These are phyloP conservation scores for Trichosurus vulpecula DNA, from an alignment of 2,797 vertebrate species.

Conservation along the genomic window DNA sequence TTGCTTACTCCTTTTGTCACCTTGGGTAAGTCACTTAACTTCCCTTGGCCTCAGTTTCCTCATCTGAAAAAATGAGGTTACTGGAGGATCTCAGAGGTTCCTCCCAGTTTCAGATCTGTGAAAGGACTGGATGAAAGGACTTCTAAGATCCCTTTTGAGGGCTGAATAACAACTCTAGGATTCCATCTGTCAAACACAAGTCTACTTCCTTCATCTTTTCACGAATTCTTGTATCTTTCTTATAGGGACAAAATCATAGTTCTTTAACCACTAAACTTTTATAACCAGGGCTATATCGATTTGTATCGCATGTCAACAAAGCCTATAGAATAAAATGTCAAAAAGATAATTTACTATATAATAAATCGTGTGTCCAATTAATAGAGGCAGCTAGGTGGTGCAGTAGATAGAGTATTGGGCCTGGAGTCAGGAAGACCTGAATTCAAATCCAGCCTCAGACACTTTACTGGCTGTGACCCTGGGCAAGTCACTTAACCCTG, in stretches of 20 bases:
- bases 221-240: not conserved
- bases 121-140: not conserved
- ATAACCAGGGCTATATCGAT: not conserved
- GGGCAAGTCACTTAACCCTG: not conserved
- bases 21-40: not conserved
- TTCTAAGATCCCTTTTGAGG: not conserved
- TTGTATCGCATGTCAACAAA: slow-evolving; percentile 38
- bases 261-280: slow-evolving; percentile 37
- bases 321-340: slow-evolving; percentile 9
- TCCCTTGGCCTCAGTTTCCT: not conserved
- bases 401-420: not conserved
- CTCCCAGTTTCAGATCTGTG: not conserved
- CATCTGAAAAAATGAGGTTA: not conserved
- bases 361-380: not conserved
- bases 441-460: not conserved
- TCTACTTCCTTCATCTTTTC: not conserved
- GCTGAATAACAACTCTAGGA: not conserved
- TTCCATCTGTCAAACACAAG: not conserved
- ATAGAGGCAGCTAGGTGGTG: not conserved
- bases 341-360: not conserved
- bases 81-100: not conserved
- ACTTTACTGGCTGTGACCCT: not conserved
- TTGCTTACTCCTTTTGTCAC: not conserved
- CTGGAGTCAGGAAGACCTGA: not conserved
- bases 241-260: slow-evolving; percentile 18